Percentiles rank a stretch among this genome's conserved stretches.
phyloP scores from a whole-genome alignment of 2,888 invertebrate genomes.

The Cephus nigrinus region DNA sequence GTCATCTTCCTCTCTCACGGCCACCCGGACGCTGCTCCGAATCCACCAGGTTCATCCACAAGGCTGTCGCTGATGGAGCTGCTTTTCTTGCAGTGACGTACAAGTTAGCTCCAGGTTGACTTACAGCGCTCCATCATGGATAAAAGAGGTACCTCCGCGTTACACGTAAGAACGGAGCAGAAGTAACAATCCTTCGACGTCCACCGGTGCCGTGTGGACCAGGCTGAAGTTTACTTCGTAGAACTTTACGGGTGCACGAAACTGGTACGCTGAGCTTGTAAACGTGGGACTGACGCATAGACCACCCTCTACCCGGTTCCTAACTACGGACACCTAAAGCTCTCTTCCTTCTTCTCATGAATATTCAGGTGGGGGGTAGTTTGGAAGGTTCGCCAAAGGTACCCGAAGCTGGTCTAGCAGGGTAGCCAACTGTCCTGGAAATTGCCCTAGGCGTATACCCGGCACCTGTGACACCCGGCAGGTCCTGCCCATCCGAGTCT shows the following conservation, averaged over 20 bases:
- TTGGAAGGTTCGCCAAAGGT: neutral
- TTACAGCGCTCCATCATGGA: neutral
- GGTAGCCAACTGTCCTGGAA: neutral
- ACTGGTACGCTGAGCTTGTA: neutral
- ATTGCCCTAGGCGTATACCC: neutral
- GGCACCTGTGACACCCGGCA: neutral
- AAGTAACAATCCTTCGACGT: neutral
- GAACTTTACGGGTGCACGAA: neutral
- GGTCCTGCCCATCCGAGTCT: neutral
- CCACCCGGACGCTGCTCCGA: neutral
- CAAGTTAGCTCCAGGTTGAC: neutral
- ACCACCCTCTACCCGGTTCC: neutral
- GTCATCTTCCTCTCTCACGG: neutral
- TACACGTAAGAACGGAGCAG: neutral
- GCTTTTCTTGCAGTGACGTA: neutral
- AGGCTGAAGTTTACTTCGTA: neutral
- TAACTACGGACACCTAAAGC: neutral
- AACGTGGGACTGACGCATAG: neutral
- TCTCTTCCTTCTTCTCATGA: neutral
- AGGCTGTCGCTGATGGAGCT: neutral
- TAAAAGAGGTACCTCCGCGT: neutral
- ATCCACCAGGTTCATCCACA: neutral
- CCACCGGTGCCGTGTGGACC: neutral
- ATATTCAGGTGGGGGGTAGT: neutral
- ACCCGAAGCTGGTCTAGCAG: neutral